Evolutionary conservation across 2,797 vertebrate genomes (phyloP), one percentile per base, ranked within the genome.

Genomic region (Brachymystax lenok): DNA sequence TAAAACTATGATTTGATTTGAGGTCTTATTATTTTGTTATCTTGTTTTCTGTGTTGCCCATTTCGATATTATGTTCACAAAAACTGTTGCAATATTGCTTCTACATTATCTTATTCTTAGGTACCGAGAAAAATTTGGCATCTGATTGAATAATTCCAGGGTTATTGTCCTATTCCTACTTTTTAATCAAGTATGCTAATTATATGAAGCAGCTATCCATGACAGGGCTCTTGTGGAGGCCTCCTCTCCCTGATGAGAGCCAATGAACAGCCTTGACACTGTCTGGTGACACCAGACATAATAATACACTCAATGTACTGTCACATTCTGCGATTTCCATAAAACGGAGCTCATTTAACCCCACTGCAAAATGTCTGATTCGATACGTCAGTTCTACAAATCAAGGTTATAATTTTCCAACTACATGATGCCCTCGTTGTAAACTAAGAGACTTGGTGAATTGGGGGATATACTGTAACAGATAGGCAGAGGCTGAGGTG

Each of bases 171-270:
- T 28, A 5, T 67, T 28, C 14, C 10, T 7, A 33, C 27, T 10
- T 67, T 67, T 33, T 56, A 67, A 73, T 73, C 74, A 73, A 19
- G 73, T 40, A 70, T 7, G 7, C 21, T 76, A 33, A 80, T 69
- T 73, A 74, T 80, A 54, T 73, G 71, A 69, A 50, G 27, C 52
- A 61, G 64, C 52, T 80, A 73, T 71, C 79, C 63, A 51, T 76
- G 74, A 69, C 70, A 63, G 66, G 27, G 52, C 71, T 30, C 63
- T 68, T 71, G 54, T 68, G 40, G 13, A 21, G 35, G 17, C 17
- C 10, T 52, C 27, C 27, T 24, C 12, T 30, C 21, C 14, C 12
- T 10, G 28, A 51, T 21, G 17, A 69, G 33, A n/a, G 30, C 5
- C 67, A 19, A 19, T 13, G 50, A 56, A 24, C 24, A 72, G 52